Conservation (phyloP, 2,888 invertebrate genomes). For the Dorcus parallelipipedus region DNA sequence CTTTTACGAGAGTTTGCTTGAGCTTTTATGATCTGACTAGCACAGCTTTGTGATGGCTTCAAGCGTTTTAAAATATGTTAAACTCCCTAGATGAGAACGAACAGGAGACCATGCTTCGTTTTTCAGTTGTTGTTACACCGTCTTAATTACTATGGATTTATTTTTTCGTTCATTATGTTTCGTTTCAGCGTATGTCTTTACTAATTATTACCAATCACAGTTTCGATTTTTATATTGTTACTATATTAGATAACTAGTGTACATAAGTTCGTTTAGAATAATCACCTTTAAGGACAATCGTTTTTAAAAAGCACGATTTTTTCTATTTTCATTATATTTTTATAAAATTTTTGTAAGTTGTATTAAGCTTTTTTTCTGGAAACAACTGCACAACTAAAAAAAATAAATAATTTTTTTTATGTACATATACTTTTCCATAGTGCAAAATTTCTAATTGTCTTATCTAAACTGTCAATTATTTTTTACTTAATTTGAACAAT, state of each 20-base stretch:
- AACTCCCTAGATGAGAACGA: constrained; percentile 25
- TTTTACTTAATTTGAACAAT: no score
- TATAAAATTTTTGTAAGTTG: no score
- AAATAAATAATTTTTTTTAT: no score
- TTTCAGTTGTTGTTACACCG: constrained; percentile 18
- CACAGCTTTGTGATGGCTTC: constrained; percentile 35
- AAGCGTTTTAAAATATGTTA: constrained; percentile 14
- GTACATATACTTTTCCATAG: no score
- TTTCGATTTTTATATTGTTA: constrained; percentile 1
- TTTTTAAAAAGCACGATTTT: no score
- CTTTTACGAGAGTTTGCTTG: constrained; percentile 12
- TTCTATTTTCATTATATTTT: no score
- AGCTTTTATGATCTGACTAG: constrained; percentile 18
- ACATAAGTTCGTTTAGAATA: no score
- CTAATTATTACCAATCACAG: constrained; percentile 13
- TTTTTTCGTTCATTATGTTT: constrained; percentile 24
- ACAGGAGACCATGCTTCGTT: constrained; percentile 19
- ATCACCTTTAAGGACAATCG: no score
- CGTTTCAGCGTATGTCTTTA: constrained; percentile 38
- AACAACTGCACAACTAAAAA: no score
- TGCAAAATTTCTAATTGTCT: no score
- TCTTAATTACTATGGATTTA: constrained; percentile 13
- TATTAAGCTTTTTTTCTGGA: no score
- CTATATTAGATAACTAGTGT: background rate
- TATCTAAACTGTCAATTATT: no score